A percentile compares a stretch with the other conserved stretches of the same genome.
These are phyloP conservation scores for Prosopocoilus inquinatus DNA, from an alignment of 2,888 invertebrate species.

Conservation along the genomic window DNA sequence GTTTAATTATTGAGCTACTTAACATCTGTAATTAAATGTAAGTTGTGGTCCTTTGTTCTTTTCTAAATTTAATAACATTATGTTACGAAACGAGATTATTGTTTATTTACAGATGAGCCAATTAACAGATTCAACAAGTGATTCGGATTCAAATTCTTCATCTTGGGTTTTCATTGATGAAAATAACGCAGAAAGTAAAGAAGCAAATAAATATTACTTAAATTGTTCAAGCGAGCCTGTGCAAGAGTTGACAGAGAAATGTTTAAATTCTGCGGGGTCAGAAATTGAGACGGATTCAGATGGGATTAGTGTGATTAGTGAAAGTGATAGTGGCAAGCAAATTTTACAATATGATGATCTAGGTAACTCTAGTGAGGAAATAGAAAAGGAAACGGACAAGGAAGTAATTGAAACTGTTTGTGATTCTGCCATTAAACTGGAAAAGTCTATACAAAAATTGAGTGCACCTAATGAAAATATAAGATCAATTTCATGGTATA, in stretches of 20 bases:
- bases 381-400: neutral
- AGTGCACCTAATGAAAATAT: too few relatives aligned
- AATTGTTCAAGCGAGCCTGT: slow-evolving; percentile 21
- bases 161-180: slow-evolving; percentile 25
- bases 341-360: neutral
- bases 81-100: too few relatives aligned
- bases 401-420: neutral
- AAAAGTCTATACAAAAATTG: too few relatives aligned
- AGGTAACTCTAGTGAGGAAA: slow-evolving; percentile 13
- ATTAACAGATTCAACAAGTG: slow-evolving; percentile 16
- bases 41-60: too few relatives aligned
- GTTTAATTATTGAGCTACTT: too few relatives aligned
- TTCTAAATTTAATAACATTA: too few relatives aligned
- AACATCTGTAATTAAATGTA: too few relatives aligned
- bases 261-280: slow-evolving; percentile 10
- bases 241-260: slow-evolving; percentile 23
- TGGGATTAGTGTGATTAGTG: slow-evolving; percentile 31
- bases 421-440: neutral
- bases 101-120: slow-evolving; percentile 7
- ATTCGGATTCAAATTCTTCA: slow-evolving; percentile 24
- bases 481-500: neutral
- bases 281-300: slow-evolving; percentile 29
- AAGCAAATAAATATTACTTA: slow-evolving; percentile 17
- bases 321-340: slow-evolving; percentile 6
- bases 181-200: slow-evolving; percentile 3